Evolutionary conservation across 2,797 vertebrate species (phyloP), one percentile per base, ranked within the genome.

Genomic region (Buceros bicornis): DNA sequence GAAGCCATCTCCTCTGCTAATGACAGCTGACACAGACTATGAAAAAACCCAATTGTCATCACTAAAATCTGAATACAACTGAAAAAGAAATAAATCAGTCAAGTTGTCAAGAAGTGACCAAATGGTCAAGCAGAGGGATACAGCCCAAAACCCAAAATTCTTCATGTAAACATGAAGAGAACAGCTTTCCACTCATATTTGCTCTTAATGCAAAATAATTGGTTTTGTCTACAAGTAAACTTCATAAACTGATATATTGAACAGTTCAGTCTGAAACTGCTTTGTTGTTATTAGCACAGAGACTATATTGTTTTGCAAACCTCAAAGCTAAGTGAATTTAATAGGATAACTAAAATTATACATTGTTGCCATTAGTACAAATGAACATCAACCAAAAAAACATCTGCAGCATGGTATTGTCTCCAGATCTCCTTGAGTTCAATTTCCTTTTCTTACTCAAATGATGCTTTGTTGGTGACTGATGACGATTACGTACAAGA

Each of bases 1-100:
- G 86, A 94, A 96, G 29, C 50, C 71, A 87, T 91, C 43, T 70
- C 70, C 35, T 70, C 64, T 62, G 37, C 54, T 83, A 86, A 76
- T 47, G 47, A 31, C 57, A 93, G 70, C 24, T 94, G 61, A 76
- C 43, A 15, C 40, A 89, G 56, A 19, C 87, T 80, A 61, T 5
- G 2, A 77, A 45, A 42, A 42, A 50, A 51, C 16, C 3, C 13
- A 61, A 18, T 15, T 70, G 17, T 51, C 45, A 62, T 37, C 17
- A 89, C 31, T 48, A 61, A 93, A 92, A 94, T 24, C 28, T 51
- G 77, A 87, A 92, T 1, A 1, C 21, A 8, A 73, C 64, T 51
- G 64, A 76, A 88, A 81, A 71, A 83, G 6, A 88, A 89, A 51
- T n/a, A 29, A 71, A 79, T 54, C 37, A 76, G 37, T 37, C 0